A percentile compares a stretch with the other conserved stretches of the same genome.
Evolutionary conservation across 1,140 invertebrate species (phyloP).

Genomic region (Tigriopus japonicus): DNA sequence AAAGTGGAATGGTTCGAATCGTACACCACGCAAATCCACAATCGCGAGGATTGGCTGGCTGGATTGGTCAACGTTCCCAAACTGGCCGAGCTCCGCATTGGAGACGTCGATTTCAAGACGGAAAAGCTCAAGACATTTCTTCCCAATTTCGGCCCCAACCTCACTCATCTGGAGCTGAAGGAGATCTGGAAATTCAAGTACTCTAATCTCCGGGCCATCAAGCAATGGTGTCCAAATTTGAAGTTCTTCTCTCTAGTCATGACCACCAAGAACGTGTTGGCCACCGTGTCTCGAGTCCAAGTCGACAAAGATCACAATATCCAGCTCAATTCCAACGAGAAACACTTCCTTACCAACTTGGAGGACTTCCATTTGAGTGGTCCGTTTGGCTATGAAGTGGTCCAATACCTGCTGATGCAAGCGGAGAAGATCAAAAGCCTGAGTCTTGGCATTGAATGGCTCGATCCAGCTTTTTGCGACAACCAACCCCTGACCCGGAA

Average conservation of each 20-base stretch:
- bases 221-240: neutral
- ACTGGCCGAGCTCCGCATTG: neutral
- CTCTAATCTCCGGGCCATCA: neutral
- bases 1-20: neutral
- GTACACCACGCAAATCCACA: neutral
- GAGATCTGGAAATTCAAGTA: neutral
- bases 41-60: neutral
- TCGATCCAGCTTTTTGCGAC: neutral
- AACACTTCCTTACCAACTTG: neutral
- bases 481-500: neutral
- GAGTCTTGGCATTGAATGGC: slow-evolving; percentile 1
- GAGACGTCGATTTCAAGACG: neutral
- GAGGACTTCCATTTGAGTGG: slow-evolving; percentile 1
- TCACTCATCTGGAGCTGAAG: neutral
- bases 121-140: neutral
- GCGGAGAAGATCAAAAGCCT: neutral
- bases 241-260: neutral
- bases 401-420: neutral
- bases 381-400: neutral
- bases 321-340: neutral
- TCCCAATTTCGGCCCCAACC: neutral
- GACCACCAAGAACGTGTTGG: neutral
- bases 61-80: neutral
- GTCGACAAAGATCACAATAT: slow-evolving; percentile 1
- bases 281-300: neutral